A percentile compares a stretch with the other conserved stretches of the same genome.
phyloP scores from a whole-genome alignment of 2,113 vertebrate genomes.

The Neomonachus schauinslandi region DNA sequence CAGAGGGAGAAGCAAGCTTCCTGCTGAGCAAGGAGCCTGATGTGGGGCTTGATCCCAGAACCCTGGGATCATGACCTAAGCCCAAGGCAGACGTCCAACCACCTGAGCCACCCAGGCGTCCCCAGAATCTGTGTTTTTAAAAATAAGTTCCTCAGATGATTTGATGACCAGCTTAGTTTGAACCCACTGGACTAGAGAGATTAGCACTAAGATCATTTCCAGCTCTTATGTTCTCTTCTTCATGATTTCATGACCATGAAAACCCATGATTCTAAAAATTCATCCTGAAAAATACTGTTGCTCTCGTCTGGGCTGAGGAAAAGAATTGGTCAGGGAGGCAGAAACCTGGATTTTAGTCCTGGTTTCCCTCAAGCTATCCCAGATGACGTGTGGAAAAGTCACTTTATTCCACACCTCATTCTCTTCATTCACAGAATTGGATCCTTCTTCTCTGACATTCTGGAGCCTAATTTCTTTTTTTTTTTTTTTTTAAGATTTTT shows the following conservation, averaged over 20 bases:
- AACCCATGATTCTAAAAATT: neutral
- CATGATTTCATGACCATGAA: neutral
- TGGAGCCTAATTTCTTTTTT: neutral
- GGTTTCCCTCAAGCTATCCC: neutral
- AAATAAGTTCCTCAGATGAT: neutral
- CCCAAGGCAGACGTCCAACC: neutral
- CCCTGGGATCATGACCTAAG: neutral
- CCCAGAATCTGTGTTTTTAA: neutral
- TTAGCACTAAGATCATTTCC: conserved; percentile 30
- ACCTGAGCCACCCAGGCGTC: neutral
- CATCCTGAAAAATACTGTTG: neutral
- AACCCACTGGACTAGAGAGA: neutral
- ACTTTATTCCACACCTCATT: neutral
- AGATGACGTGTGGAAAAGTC: neutral
- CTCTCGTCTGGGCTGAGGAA: neutral
- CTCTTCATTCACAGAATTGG: neutral
- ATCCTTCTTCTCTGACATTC: neutral
- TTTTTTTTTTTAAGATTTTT: too few species aligned
- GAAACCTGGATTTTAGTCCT: neutral
- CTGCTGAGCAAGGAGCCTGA: neutral
- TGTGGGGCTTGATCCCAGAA: neutral
- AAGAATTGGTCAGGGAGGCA: neutral
- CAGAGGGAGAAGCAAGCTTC: neutral
- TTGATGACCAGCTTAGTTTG: neutral
- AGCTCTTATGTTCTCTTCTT: neutral